Evolutionary conservation across 2,888 invertebrate genomes (phyloP), one percentile per base, ranked within the genome.

Genomic region (Drosophila pseudotalamancana): DNA sequence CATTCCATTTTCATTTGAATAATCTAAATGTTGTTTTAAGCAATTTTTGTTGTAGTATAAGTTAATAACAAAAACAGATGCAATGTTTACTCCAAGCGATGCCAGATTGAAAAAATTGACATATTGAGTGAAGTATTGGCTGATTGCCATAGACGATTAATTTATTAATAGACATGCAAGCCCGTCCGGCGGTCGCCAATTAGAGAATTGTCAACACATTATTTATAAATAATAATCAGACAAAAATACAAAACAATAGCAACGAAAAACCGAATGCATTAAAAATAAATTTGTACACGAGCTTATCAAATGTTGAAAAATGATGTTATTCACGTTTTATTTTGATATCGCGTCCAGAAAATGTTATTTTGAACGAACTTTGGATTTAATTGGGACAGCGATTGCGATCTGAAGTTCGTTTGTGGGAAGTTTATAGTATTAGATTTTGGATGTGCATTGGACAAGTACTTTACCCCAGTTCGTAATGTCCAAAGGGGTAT

Each of bases 151-250:
- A 42, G 46, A 14, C 60, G 32, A 70, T 56, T 60, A 65, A 56
- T 46, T 54, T 65, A 71, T 60, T 57, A 65, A 70, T 70, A 74
- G 60, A 55, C 76, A 70, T 75, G 73, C 71, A 64, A 74, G 31
- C 49, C 54, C 69, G 37, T 37, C 56, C 51, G 35, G 29, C 59
- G 8, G 62, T 43, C 60, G 71, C 56, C 75, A 82, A 81, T 81
- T 78, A 85, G 66, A 42, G 61, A 64, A 66, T 77, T 86, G 69
- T 67, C 72, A 83, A 83, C 80, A 72, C 77, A 66, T 78, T 61
- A 63, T 69, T 8, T 61, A 55, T 61, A 56, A 69, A 59, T 49
- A 74, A 61, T 51, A 63, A 27, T 31, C 46, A 19, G 27, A n/a
- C n/a, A n/a, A 54, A 39, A 31, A 51, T 11, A 55, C 53, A 9